A percentile compares a stretch with the other conserved stretches of the same genome.
phyloP scores from a whole-genome alignment of 2,113 vertebrate species.

The Megaleporinus macrocephalus region DNA sequence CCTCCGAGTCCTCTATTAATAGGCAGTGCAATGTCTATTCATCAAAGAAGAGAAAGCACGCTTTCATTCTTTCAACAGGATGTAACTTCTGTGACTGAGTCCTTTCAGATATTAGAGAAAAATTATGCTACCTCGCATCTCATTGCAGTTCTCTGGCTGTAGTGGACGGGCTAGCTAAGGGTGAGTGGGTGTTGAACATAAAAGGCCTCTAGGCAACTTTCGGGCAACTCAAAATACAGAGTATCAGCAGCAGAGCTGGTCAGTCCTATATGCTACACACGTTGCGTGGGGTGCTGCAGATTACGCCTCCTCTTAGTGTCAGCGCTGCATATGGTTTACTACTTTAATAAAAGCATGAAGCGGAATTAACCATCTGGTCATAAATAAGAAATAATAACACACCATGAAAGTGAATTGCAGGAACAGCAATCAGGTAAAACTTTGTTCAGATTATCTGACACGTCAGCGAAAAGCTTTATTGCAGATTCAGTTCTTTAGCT shows the following conservation, averaged over 20 bases:
- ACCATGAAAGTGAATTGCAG: too few relatives aligned
- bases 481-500: too few relatives aligned
- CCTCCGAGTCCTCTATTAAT: constrained; percentile 46
- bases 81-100: constrained; percentile 42
- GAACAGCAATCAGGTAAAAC: too few relatives aligned
- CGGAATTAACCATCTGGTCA: too few relatives aligned
- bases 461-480: too few relatives aligned
- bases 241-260: background rate
- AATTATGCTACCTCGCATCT: constrained; percentile 38
- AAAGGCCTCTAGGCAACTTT: constrained; percentile 17
- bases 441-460: too few relatives aligned
- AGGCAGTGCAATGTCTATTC: constrained; percentile 40
- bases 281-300: too few relatives aligned
- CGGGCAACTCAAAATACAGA: background rate
- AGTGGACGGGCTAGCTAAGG: constrained; percentile 1
- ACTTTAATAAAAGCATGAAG: too few relatives aligned
- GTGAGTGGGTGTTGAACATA: constrained; percentile 3
- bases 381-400: too few relatives aligned
- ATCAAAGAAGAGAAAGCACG: constrained; percentile 47
- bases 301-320: too few relatives aligned
- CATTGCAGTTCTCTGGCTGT: constrained; percentile 19
- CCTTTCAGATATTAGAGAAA: constrained; percentile 46
- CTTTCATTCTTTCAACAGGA: constrained; percentile 37
- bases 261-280: too few relatives aligned
- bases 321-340: too few relatives aligned